A percentile compares a stretch with the other conserved stretches of the same genome.
phyloP scores from a whole-genome alignment of 2,888 invertebrate genomes.

The Sericinus montela region DNA sequence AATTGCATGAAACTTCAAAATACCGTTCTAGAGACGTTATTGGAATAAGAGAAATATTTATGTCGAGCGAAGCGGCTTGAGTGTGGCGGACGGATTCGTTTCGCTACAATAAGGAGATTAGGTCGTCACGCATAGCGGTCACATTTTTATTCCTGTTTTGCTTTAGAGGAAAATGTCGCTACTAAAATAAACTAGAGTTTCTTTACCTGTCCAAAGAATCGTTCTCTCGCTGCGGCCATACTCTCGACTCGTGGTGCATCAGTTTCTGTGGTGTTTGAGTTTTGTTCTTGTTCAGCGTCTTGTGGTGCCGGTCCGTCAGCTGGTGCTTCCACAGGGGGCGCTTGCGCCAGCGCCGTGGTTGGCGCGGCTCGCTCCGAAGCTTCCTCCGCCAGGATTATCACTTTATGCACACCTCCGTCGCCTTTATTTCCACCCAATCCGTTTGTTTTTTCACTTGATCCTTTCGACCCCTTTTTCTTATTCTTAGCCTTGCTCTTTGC shows the following conservation, averaged over 20 bases:
- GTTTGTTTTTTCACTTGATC: constrained; percentile 54
- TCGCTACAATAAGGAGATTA: constrained; percentile 67
- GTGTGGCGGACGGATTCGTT: constrained; percentile 49
- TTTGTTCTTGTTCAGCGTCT: constrained; percentile 28
- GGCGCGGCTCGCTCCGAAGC: constrained; percentile 52
- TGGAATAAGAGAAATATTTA: constrained; percentile 44
- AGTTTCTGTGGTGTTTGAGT: constrained; percentile 34
- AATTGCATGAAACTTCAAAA: constrained; percentile 26
- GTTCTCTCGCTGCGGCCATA: constrained; percentile 65
- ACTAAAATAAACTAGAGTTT: constrained; percentile 21
- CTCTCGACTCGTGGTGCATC: constrained; percentile 54
- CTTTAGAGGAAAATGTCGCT: constrained; percentile 16
- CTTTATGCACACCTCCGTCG: constrained; percentile 52
- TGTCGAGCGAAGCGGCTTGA: constrained; percentile 56
- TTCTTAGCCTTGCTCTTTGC: constrained; percentile 53
- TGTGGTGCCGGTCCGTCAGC: constrained; percentile 22
- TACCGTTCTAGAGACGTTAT: constrained; percentile 45
- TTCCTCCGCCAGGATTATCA: constrained; percentile 62
- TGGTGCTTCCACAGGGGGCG: constrained; percentile 31
- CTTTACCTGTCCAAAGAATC: constrained; percentile 69
- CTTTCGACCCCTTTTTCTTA: constrained; percentile 31
- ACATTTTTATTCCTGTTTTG: constrained; percentile 41
- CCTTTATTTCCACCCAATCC: constrained; percentile 56
- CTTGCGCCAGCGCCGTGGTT: constrained; percentile 44
- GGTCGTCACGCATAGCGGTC: constrained; percentile 43